Percentiles rank a stretch among this genome's conserved stretches.
Conservation (phyloP, 1,140 invertebrate genomes). For the Pogonognathellus flavescens region DNA sequence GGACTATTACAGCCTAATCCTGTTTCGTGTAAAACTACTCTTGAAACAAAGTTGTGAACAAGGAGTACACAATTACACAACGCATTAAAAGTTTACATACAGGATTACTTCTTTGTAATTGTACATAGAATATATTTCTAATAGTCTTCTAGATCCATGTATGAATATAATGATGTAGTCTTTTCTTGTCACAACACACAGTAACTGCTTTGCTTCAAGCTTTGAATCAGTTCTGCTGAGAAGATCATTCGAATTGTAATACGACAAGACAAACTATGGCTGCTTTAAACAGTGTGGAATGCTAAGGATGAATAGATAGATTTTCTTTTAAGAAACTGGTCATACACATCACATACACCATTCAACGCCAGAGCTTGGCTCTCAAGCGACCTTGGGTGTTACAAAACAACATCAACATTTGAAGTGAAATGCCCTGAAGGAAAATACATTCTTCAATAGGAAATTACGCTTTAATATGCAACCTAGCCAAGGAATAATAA, state of each 20-base stretch:
- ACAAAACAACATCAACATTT: conserved; percentile 47
- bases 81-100: conserved; percentile 30
- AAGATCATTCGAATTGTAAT: conserved; percentile 28
- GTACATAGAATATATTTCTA: background rate
- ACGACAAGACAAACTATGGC: conserved; percentile 2
- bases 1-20: conserved; percentile 12
- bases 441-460: conserved; percentile 50
- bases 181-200: conserved; percentile 23
- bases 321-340: conserved; percentile 44
- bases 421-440: conserved; percentile 32
- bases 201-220: conserved; percentile 21
- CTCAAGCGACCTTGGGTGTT: conserved; percentile 48
- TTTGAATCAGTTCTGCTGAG: conserved; percentile 6
- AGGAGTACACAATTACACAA: conserved; percentile 13
- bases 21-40: conserved; percentile 50
- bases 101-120: conserved; percentile 38
- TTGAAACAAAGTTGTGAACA: conserved; percentile 39
- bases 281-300: background rate
- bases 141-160: conserved; percentile 12
- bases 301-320: conserved; percentile 42
- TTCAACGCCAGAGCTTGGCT: background rate
- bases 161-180: conserved; percentile 41
- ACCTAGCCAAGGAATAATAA: conserved; percentile 20
- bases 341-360: conserved; percentile 6
- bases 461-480: conserved; percentile 51